These are phyloP conservation scores for Hyposmocoma kahamanoa DNA, from an alignment of 1,140 invertebrate genomes.

Conservation along the genomic window DNA sequence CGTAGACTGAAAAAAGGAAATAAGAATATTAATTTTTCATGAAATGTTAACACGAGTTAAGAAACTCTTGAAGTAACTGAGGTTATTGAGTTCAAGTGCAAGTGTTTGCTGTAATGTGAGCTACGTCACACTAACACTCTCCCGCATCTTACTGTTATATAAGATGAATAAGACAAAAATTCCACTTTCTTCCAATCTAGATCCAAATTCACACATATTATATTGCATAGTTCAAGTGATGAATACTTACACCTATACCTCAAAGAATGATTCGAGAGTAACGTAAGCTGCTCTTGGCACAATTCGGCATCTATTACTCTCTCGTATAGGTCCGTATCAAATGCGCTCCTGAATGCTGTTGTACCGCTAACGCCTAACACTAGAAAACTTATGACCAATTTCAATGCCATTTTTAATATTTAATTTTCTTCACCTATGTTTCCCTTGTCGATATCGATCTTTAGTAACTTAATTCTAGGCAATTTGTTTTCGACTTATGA, in stretches of 20 bases:
- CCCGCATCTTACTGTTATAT: neutral
- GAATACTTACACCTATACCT: constrained; percentile 21
- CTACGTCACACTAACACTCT: neutral
- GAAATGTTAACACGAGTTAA: neutral
- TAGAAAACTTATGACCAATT: too few relatives aligned
- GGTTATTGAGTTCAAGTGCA: neutral
- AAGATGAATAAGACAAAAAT: neutral
- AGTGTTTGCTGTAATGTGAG: neutral
- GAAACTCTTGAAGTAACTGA: neutral
- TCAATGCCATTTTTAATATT: too few relatives aligned
- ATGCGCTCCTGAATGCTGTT: too few relatives aligned
- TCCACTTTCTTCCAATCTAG: too few relatives aligned
- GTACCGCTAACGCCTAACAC: too few relatives aligned
- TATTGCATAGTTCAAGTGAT: too few relatives aligned
- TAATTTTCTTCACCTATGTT: too few relatives aligned
- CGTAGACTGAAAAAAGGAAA: constrained; percentile 24
- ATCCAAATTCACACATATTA: too few relatives aligned
- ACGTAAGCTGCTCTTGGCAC: constrained; percentile 14
- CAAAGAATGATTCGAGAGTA: constrained; percentile 12
- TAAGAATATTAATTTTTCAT: neutral
- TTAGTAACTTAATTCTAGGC: too few relatives aligned
- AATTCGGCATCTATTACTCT: constrained; percentile 14
- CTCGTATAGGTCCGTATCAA: constrained; percentile 22
- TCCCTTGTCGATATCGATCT: too few relatives aligned
- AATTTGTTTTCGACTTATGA: too few relatives aligned